Evolutionary conservation across 2,888 invertebrate genomes (phyloP).

Genomic region (Fragum whitleyi): DNA sequence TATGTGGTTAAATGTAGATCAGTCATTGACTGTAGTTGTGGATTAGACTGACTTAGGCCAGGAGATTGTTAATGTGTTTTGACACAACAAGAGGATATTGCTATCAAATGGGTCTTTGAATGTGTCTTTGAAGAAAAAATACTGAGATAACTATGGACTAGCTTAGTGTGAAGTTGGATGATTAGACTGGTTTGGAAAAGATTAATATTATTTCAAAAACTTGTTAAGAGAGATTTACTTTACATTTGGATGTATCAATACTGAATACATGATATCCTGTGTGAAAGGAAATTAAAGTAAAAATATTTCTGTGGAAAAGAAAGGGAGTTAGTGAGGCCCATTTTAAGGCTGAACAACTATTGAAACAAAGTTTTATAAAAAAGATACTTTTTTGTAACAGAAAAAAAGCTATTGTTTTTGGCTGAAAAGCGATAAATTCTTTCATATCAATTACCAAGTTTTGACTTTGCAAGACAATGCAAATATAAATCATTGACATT

Average conservation of each 20-base stretch:
- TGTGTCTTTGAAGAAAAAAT: neutral
- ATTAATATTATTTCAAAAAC: neutral
- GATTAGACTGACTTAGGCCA: conserved; percentile 1
- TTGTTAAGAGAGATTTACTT: no score
- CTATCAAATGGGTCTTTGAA: neutral
- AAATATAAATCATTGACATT: neutral
- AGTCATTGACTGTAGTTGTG: neutral
- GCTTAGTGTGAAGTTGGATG: neutral
- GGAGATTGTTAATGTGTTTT: conserved; percentile 15
- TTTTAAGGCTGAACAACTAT: neutral
- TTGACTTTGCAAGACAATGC: neutral
- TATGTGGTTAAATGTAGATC: neutral
- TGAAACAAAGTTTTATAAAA: neutral
- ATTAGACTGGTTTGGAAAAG: neutral
- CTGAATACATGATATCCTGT: no score
- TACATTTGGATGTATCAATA: no score
- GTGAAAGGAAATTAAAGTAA: no score
- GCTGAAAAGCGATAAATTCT: neutral
- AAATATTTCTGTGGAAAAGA: no score
- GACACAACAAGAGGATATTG: conserved; percentile 11
- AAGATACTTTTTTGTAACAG: neutral
- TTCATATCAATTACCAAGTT: neutral
- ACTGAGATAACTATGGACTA: no score
- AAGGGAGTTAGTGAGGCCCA: no score
- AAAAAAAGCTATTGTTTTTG: neutral